Percentiles rank a stretch among this genome's conserved stretches.
These are phyloP conservation scores for Mus musculus DNA, from an alignment of 2,113 vertebrate genomes.

Conservation along the genomic window DNA sequence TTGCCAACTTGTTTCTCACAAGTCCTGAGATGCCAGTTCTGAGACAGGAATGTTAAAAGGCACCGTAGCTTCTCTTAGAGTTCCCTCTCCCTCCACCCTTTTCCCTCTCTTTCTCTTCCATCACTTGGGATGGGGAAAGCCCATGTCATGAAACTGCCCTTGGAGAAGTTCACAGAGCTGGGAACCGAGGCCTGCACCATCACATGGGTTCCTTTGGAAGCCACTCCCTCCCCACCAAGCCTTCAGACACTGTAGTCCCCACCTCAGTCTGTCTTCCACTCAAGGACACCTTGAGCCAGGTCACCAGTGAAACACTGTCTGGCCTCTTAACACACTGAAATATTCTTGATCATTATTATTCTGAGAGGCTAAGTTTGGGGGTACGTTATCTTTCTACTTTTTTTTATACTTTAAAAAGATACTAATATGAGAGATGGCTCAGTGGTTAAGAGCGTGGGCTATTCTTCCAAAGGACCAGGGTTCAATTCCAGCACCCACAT, in stretches of 20 bases:
- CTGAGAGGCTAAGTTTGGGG: not conserved
- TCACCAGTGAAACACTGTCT: not conserved
- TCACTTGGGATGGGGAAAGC: not conserved
- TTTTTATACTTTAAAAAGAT: not conserved
- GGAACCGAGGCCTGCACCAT: not conserved
- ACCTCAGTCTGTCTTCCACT: not conserved
- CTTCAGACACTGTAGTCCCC: not conserved
- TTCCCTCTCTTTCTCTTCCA: not conserved
- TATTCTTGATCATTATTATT: not conserved
- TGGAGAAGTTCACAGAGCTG: not conserved
- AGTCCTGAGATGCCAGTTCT: not conserved
- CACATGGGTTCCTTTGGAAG: not conserved
- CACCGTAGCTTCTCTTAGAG: not conserved
- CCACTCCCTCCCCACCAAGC: not conserved
- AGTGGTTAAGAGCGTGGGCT: too few relatives aligned
- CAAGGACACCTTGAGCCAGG: not conserved
- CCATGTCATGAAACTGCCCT: not conserved
- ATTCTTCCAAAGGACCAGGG: not conserved
- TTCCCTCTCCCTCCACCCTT: not conserved
- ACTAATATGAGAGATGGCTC: not conserved
- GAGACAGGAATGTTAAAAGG: not conserved
- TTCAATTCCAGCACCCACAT: not conserved
- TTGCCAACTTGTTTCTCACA: not conserved
- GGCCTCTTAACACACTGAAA: not conserved
- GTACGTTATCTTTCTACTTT: not conserved